These are phyloP conservation scores for Sepiola atlantica DNA, from an alignment of 2,888 invertebrate species.

Conservation along the genomic window DNA sequence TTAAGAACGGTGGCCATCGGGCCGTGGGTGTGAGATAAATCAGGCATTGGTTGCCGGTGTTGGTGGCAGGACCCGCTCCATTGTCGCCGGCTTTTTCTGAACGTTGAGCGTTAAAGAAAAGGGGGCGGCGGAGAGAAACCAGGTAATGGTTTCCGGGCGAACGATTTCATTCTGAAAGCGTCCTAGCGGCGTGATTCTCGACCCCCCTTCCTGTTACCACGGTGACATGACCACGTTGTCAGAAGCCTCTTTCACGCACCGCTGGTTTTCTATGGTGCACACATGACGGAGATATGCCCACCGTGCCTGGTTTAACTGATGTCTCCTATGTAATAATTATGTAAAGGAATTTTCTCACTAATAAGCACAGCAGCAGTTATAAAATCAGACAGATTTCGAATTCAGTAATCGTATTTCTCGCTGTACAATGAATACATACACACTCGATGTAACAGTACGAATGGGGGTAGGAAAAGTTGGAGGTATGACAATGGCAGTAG, in stretches of 20 bases:
- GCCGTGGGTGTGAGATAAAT: constrained; percentile 32
- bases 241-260: constrained; percentile 2
- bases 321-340: constrained; percentile 32
- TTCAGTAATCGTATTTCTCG: constrained; percentile 19
- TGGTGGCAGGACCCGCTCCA: background rate
- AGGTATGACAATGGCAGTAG: background rate
- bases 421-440: background rate
- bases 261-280: background rate
- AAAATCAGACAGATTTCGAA: background rate
- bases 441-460: background rate
- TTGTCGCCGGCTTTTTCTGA: background rate
- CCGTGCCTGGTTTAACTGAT: constrained; percentile 22
- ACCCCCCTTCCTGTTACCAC: background rate
- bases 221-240: constrained; percentile 32
- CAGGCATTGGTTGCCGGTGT: background rate
- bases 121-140: background rate
- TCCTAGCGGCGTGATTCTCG: constrained; percentile 6
- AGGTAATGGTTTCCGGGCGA: constrained; percentile 32
- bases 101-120: background rate
- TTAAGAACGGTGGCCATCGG: constrained; percentile 6
- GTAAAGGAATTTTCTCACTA: constrained; percentile 8
- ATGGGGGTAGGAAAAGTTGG: background rate
- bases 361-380: background rate
- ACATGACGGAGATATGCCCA: constrained; percentile 20
- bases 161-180: background rate